phyloP scores from a whole-genome alignment of 2,797 vertebrate species.

The Sebastes diploproa region DNA sequence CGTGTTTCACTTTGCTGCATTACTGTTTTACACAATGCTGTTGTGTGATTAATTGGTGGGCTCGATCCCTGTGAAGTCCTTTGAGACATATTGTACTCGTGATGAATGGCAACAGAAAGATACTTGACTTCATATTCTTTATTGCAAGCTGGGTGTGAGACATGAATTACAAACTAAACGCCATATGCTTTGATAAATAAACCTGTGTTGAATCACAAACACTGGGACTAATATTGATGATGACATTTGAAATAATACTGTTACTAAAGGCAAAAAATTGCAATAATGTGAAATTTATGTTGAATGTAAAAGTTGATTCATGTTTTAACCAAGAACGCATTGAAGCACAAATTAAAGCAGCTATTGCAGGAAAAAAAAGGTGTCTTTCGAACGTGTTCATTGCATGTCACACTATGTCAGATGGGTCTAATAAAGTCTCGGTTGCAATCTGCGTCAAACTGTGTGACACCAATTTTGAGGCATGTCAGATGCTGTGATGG shows the following conservation, averaged over 20 bases:
- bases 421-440: not conserved
- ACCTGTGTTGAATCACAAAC: not conserved
- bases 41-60: conserved; percentile 28
- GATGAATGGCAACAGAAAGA: conserved; percentile 41
- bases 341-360: not conserved
- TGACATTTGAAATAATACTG: not conserved
- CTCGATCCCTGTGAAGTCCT: conserved; percentile 21
- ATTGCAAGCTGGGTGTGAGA: not conserved
- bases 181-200: conserved; percentile 11
- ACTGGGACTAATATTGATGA: not conserved
- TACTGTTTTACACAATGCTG: conserved; percentile 8
- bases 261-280: not conserved
- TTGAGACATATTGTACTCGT: conserved; percentile 17
- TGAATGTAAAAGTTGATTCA: not conserved
- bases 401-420: not conserved
- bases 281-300: not conserved
- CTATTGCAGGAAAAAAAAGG: not conserved
- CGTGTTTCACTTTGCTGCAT: not conserved
- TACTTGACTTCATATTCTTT: conserved; percentile 29
- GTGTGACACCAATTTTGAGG: not conserved
- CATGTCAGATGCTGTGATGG: not conserved
- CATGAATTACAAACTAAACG: conserved; percentile 11
- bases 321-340: not conserved
- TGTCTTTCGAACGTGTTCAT: not conserved
- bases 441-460: not conserved